Percentiles rank a stretch among this genome's conserved stretches.
Evolutionary conservation across 2,113 vertebrate genomes (phyloP).

Genomic region (Choloepus hoffmanni): DNA sequence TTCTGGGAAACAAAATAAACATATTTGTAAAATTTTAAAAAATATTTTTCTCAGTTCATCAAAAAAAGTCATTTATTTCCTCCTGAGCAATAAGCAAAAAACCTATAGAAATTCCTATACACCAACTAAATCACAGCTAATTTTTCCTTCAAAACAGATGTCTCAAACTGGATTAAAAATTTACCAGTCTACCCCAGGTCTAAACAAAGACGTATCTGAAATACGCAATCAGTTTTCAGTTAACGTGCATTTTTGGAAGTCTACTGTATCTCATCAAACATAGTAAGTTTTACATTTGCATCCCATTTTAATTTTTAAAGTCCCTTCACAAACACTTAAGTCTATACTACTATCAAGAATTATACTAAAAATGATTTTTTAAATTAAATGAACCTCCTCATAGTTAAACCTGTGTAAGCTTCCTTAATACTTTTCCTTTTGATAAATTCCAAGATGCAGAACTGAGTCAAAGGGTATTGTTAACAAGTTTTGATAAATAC

Average conservation of each 20-base stretch:
- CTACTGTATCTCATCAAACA: neutral
- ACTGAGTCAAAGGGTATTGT: neutral
- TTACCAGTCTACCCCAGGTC: neutral
- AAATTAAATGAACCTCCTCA: neutral
- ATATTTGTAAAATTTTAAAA: constrained; percentile 10
- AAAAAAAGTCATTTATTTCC: neutral
- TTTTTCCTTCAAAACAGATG: neutral
- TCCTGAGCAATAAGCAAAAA: neutral
- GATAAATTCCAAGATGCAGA: neutral
- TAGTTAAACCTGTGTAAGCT: too few relatives aligned
- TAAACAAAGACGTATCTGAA: neutral
- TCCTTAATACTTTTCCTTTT: neutral
- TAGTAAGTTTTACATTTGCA: neutral
- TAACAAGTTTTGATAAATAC: neutral
- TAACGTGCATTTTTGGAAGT: neutral
- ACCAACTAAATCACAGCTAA: neutral
- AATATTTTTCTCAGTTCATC: neutral
- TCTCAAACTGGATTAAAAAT: constrained; percentile 19
- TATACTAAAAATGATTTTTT: neutral
- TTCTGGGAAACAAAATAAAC: constrained; percentile 82
- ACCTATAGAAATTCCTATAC: neutral
- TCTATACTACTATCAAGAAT: neutral
- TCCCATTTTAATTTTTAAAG: too few relatives aligned
- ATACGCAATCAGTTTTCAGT: neutral
- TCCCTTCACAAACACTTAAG: too few relatives aligned